Conservation (phyloP, 2,888 invertebrate species). For the Tiliacea aurago region DNA sequence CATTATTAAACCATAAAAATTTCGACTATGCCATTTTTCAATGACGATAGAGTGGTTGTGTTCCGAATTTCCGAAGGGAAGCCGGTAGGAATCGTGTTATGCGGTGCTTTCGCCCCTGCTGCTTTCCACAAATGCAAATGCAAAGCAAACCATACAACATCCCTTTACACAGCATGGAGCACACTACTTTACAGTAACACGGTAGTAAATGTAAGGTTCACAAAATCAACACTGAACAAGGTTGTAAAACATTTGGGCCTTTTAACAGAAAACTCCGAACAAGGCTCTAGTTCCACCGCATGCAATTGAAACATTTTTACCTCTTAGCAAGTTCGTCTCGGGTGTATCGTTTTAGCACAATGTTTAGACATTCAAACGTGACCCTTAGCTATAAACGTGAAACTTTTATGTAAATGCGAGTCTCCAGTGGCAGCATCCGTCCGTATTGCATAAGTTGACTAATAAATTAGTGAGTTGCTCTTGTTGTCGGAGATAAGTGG, state of each 20-base stretch:
- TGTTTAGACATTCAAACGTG: slow-evolving; percentile 74
- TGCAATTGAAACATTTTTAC: slow-evolving; percentile 71
- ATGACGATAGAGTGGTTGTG: no score
- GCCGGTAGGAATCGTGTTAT: no score
- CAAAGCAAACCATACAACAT: no score
- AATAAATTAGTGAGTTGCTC: slow-evolving; percentile 80
- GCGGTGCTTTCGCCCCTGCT: no score
- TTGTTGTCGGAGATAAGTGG: slow-evolving; percentile 75
- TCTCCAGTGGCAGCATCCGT: slow-evolving; percentile 71
- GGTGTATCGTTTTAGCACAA: slow-evolving; percentile 68
- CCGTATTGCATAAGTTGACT: slow-evolving; percentile 78
- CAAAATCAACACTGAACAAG: slow-evolving; percentile 54
- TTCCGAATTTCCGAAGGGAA: no score
- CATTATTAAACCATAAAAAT: no score
- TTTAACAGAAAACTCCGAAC: slow-evolving; percentile 45
- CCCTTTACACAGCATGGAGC: no score
- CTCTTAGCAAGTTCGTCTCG: slow-evolving; percentile 67
- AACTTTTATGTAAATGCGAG: slow-evolving; percentile 81
- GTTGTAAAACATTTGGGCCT: slow-evolving; percentile 53
- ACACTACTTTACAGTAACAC: not conserved
- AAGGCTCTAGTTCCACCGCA: slow-evolving; percentile 60
- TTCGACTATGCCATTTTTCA: no score
- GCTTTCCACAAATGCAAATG: no score
- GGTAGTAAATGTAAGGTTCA: slow-evolving; percentile 35
- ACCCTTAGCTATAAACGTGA: slow-evolving; percentile 76